phyloP scores from a whole-genome alignment of 2,888 invertebrate genomes.

The Xestia sexstrigata region DNA sequence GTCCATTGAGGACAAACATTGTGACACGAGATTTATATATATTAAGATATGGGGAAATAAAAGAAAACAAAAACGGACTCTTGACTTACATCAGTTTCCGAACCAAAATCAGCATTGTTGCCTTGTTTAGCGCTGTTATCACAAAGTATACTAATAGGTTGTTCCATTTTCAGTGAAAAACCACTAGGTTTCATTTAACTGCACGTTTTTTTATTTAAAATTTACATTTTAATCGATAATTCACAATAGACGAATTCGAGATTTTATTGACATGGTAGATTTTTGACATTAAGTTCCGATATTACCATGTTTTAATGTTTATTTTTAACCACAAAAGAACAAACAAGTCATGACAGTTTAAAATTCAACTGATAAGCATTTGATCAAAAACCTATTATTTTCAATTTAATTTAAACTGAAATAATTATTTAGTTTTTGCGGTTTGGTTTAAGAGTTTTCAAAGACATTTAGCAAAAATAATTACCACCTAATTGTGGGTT shows the following conservation, averaged over 20 bases:
- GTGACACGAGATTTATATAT: too few relatives aligned
- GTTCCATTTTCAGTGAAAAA: conserved; percentile 32
- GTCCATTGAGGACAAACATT: too few relatives aligned
- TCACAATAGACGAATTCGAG: neutral
- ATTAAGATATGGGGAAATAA: neutral
- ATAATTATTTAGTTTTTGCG: neutral
- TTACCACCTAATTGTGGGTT: neutral
- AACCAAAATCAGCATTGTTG: conserved; percentile 5
- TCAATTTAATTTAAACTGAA: neutral
- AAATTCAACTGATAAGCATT: neutral
- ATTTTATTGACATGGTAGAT: conserved; percentile 54
- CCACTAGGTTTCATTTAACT: conserved; percentile 20
- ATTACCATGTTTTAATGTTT: conserved; percentile 6
- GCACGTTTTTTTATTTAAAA: too few relatives aligned
- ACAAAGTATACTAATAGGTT: neutral
- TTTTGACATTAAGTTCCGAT: conserved; percentile 21
- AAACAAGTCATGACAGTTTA: neutral
- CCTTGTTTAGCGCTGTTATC: conserved; percentile 1
- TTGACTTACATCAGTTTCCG: conserved; percentile 52
- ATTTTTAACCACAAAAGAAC: neutral
- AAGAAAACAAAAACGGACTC: neutral
- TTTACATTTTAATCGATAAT: conserved; percentile 7
- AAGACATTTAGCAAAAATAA: neutral
- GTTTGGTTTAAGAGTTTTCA: neutral
- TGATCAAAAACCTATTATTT: too few relatives aligned